phyloP scores from a whole-genome alignment of 2,888 invertebrate species.

The Nezara viridula region DNA sequence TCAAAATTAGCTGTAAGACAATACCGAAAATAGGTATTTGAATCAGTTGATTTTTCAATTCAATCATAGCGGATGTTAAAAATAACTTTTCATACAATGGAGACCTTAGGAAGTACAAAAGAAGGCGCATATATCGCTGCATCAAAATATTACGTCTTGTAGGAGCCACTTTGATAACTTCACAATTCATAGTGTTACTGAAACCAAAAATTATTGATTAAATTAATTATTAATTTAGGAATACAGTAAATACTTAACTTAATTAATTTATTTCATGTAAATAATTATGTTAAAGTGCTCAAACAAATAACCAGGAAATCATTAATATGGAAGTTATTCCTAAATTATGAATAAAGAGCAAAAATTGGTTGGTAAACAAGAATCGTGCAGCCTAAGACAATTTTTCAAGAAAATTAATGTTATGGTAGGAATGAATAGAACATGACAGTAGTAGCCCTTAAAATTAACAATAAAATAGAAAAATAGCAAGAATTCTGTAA shows the following conservation, averaged over 20 bases:
- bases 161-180: background rate
- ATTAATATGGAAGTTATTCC: background rate
- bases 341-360: background rate
- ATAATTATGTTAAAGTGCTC: background rate
- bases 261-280: background rate
- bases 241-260: background rate
- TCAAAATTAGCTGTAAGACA: background rate
- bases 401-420: too few relatives aligned
- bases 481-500: too few relatives aligned
- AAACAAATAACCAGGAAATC: background rate
- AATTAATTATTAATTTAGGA: background rate
- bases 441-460: too few relatives aligned
- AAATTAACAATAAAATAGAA: too few relatives aligned
- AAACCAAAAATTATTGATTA: background rate
- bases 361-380: too few relatives aligned
- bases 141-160: background rate
- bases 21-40: slow-evolving; percentile 15
- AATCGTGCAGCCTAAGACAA: too few relatives aligned
- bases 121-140: background rate
- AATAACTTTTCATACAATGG: slow-evolving; percentile 1
- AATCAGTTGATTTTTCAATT: background rate
- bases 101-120: slow-evolving; percentile 20
- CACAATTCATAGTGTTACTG: slow-evolving; percentile 24
- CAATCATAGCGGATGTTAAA: background rate
- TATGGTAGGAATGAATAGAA: too few relatives aligned